Conservation (phyloP, 2,888 invertebrate genomes). For the Eudemis profundana region DNA sequence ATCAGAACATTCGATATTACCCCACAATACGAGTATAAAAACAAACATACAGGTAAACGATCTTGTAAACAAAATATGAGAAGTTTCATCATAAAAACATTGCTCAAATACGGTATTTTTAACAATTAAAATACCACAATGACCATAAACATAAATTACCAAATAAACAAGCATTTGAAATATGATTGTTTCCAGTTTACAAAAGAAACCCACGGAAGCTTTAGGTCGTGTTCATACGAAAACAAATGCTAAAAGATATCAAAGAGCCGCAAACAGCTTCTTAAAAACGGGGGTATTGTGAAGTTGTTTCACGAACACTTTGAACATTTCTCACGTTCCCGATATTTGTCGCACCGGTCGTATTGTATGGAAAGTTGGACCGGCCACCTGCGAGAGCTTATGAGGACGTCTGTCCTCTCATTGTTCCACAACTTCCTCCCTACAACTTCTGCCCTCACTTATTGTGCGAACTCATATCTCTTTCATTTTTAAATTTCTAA, state of each 20-base stretch:
- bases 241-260: constrained; percentile 37
- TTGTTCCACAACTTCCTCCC: constrained; percentile 62
- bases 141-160: constrained; percentile 14
- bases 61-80: constrained; percentile 42
- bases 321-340: constrained; percentile 58
- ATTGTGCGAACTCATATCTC: constrained; percentile 59
- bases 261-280: constrained; percentile 44
- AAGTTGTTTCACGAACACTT: constrained; percentile 54
- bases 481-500: constrained; percentile 57
- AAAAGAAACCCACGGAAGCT: constrained; percentile 29
- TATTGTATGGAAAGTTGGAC: constrained; percentile 63
- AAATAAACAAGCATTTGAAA: constrained; percentile 11
- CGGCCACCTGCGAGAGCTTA: constrained; percentile 73
- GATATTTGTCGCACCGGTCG: constrained; percentile 57
- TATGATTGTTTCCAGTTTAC: constrained; percentile 13
- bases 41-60: constrained; percentile 54
- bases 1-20: constrained; percentile 56
- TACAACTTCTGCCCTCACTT: constrained; percentile 60
- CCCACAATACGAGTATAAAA: constrained; percentile 56
- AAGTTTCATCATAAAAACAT: constrained; percentile 9
- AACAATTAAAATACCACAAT: constrained; percentile 26
- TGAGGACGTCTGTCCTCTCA: constrained; percentile 59
- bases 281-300: constrained; percentile 45
- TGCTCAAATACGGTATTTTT: background rate
- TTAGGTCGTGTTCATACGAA: constrained; percentile 23